Base-by-base conservation (phyloP, 2,888 invertebrate genomes). In the Aricia artaxerxes region DNA sequence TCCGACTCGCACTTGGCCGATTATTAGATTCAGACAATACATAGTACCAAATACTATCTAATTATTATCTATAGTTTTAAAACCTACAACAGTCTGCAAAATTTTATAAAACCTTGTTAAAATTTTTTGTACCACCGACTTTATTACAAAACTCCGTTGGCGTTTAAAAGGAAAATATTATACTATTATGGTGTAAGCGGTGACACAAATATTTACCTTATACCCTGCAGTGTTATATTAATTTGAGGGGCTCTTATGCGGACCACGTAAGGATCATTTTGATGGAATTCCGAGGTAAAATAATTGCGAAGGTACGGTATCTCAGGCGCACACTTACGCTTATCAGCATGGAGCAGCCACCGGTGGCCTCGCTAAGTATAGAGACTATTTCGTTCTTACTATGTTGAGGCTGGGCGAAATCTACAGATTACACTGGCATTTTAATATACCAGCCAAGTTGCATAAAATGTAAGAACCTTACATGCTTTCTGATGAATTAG, bases 291-390 rank as follows among this genome's bases (percentile, higher is more conserved):
- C 11, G 57, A 57, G 57, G 57, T 57, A 57, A 57, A 57, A 57
- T 57, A 16, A 57, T 16, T 16, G 13, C 53, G 88, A 91, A 88
- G 87, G 86, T 85, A 86, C 84, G 85, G 86, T 91, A 90, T 91
- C 89, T 89, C 83, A 82, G 80, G 80, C 90, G 87, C 86, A 86
- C 86, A 85, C 86, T 85, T 83, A 82, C 84, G 85, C 89, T 92
- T 92, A 93, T 92, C 92, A 90, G 80, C 82, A 83, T 84, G 85
- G 83, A 85, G 85, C 91, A 90, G 89, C 85, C 87, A 82, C 82
- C 82, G 83, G 86, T 85, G 86, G 87, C 86, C 86, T 69, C 53
- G 78, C 78, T 80, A 78, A 79, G 11, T 80, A 81, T 77, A 76
- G 77, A 73, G 78, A 53, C 38, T 35, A 60, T 78, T 73, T 73